Conservation (phyloP, 2,888 invertebrate species). For the Schizaphis graminum region DNA sequence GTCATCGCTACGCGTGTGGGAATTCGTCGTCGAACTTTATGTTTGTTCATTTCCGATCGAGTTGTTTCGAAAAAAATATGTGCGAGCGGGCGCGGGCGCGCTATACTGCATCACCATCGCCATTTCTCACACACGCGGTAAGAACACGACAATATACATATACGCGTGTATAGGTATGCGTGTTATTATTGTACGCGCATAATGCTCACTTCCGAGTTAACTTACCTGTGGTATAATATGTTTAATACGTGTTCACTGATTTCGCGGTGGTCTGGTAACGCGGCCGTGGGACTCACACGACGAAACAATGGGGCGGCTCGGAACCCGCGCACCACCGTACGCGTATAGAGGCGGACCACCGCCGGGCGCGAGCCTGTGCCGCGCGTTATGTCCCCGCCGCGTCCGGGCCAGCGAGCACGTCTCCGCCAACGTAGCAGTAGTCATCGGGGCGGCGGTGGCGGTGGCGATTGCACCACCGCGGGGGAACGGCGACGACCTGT, state of each 20-base stretch:
- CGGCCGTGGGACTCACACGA: slow-evolving; percentile 66
- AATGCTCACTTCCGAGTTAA: slow-evolving; percentile 60
- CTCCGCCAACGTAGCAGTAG: background rate
- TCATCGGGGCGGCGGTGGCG: background rate
- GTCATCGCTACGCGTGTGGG: slow-evolving; percentile 44
- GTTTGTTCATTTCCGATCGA: slow-evolving; percentile 66
- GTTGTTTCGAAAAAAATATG: slow-evolving; percentile 46
- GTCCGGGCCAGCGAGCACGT: slow-evolving; percentile 56
- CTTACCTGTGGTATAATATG: slow-evolving; percentile 45
- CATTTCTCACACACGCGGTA: slow-evolving; percentile 59
- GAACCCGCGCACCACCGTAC: slow-evolving; percentile 38
- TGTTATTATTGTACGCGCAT: background rate
- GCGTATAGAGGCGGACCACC: slow-evolving; percentile 49
- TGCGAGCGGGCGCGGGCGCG: slow-evolving; percentile 1
- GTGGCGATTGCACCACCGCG: background rate
- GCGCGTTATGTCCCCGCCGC: slow-evolving; percentile 12
- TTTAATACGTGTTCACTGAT: slow-evolving; percentile 59
- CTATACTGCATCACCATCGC: background rate
- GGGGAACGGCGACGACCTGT: background rate
- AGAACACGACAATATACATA: background rate
- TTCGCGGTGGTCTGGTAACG: slow-evolving; percentile 63
- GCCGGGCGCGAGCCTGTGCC: slow-evolving; percentile 45
- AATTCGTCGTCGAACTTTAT: slow-evolving; percentile 61
- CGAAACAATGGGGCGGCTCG: slow-evolving; percentile 64
- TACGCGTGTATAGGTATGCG: background rate